Conservation (phyloP, 2,113 vertebrate species). For the Nyctereutes procyonoides region DNA sequence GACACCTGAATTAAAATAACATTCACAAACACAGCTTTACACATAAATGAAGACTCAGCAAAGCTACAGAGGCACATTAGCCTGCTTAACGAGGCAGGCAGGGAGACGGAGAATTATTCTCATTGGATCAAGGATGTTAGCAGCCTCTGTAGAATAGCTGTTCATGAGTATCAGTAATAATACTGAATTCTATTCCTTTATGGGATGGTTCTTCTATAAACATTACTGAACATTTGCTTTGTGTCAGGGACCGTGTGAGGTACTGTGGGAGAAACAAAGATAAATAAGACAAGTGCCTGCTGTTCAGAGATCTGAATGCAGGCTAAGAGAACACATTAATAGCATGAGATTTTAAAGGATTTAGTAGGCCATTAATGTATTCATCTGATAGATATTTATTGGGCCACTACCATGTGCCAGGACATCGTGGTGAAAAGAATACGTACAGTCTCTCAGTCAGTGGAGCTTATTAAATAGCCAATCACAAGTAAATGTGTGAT, state of each 20-base stretch:
- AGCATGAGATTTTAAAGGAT: background rate
- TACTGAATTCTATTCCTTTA: background rate
- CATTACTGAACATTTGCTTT: background rate
- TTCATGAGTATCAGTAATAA: background rate
- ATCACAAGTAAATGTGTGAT: background rate
- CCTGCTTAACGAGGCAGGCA: background rate
- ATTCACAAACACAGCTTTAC: conserved; percentile 30
- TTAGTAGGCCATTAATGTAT: background rate
- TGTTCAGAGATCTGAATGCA: background rate
- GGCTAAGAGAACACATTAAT: background rate
- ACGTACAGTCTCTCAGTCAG: background rate
- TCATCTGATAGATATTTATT: background rate
- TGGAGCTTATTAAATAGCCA: background rate
- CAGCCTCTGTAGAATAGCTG: background rate
- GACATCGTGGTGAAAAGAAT: background rate
- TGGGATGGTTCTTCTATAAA: background rate
- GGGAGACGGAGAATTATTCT: background rate
- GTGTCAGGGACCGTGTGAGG: background rate
- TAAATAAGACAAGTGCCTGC: background rate
- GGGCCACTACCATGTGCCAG: background rate
- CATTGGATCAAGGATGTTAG: background rate
- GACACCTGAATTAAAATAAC: conserved; percentile 45
- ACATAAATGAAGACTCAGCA: conserved; percentile 10
- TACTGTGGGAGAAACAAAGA: background rate
- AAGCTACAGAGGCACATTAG: background rate